Conservation (phyloP, 2,113 vertebrate species). For the Anseranas semipalmata region DNA sequence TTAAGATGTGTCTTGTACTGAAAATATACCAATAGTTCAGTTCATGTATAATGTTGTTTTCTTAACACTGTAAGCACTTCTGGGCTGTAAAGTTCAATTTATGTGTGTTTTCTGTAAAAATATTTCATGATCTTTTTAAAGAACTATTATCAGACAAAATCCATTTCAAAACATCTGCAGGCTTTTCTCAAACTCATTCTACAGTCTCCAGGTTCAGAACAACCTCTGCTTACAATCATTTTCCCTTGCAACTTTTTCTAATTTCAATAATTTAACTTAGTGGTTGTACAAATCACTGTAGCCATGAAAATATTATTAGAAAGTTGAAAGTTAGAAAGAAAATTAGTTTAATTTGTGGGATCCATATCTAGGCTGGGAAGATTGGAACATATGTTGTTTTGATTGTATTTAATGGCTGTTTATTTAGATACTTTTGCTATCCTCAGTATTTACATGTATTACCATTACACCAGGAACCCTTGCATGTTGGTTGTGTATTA, state of each 20-base stretch:
- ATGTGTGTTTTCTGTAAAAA: not conserved
- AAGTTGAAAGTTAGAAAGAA: not conserved
- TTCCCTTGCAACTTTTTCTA: not conserved
- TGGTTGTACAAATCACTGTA: not conserved
- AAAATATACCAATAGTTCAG: not conserved
- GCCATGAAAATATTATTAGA: not conserved
- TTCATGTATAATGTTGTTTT: not conserved
- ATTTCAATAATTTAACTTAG: not conserved
- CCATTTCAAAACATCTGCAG: not conserved
- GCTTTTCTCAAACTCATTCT: not conserved
- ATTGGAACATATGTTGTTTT: not conserved
- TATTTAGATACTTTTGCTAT: not conserved
- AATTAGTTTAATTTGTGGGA: not conserved
- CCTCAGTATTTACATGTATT: not conserved
- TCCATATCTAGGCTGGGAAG: not conserved
- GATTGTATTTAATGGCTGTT: not conserved
- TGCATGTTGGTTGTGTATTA: not conserved
- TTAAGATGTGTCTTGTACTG: not conserved
- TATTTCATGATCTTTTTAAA: not conserved
- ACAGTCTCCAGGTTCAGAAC: not conserved
- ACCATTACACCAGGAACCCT: not conserved
- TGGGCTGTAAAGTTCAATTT: not conserved
- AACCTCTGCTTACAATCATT: not conserved
- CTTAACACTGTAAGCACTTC: not conserved
- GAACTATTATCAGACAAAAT: not conserved